phyloP scores from a whole-genome alignment of 2,888 invertebrate species.

The Drosophila trichaetosa region DNA sequence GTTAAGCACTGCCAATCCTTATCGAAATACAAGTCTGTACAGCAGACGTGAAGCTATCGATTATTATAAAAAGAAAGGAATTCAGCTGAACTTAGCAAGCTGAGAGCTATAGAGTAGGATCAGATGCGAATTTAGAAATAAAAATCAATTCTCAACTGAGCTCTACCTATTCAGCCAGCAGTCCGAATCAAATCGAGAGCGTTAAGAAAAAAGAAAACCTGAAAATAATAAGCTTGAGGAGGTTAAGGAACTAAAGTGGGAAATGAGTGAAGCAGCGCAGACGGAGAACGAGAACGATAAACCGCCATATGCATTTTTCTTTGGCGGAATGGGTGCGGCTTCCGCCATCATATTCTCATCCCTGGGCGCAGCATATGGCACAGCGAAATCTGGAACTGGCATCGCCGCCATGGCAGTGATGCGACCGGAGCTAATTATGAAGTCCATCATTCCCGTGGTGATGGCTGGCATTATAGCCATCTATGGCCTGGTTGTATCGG shows the following conservation, averaged over 20 bases:
- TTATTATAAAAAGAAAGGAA: neutral
- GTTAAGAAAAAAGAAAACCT: neutral
- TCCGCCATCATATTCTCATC: slow-evolving; percentile 98
- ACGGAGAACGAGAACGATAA: slow-evolving; percentile 42
- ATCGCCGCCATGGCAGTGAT: slow-evolving; percentile 99
- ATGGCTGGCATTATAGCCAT: slow-evolving; percentile 99
- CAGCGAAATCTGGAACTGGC: slow-evolving; percentile 66
- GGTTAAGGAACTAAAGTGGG: neutral
- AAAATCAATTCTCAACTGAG: neutral
- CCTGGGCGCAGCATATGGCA: slow-evolving; percentile 87
- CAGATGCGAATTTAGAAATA: neutral
- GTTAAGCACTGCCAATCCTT: neutral
- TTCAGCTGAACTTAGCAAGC: neutral
- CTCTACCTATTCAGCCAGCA: slow-evolving; percentile 5
- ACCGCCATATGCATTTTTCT: slow-evolving; percentile 65
- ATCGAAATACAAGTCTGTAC: neutral
- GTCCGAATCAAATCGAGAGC: neutral
- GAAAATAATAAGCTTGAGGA: neutral
- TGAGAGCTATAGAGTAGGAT: neutral
- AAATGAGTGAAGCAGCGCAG: slow-evolving; percentile 4
- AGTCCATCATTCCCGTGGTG: slow-evolving; percentile 98
- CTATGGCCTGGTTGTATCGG: slow-evolving; percentile 98
- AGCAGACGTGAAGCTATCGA: neutral
- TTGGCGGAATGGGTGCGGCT: slow-evolving; percentile 93
- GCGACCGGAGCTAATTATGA: slow-evolving; percentile 96